phyloP scores from a whole-genome alignment of 2,113 vertebrate species.

The Anseranas semipalmata region DNA sequence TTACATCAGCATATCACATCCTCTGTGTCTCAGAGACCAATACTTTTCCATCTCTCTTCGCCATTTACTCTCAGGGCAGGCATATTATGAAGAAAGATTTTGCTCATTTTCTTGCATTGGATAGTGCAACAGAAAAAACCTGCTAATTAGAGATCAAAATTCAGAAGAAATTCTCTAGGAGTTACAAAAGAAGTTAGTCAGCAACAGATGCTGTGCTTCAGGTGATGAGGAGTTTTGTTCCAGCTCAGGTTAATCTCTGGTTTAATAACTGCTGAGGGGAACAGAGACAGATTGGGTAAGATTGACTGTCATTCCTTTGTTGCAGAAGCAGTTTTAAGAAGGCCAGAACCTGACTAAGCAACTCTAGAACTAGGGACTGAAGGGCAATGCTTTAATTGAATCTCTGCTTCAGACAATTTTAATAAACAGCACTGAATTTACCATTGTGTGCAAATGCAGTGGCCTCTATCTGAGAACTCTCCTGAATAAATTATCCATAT shows the following conservation, averaged over 20 bases:
- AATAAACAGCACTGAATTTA: not conserved
- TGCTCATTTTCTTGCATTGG: not conserved
- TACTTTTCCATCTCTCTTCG: not conserved
- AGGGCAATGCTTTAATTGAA: slow-evolving; percentile 29
- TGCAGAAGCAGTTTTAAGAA: not conserved
- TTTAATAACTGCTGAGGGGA: not conserved
- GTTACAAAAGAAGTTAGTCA: not conserved
- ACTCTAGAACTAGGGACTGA: not conserved
- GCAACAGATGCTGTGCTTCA: not conserved
- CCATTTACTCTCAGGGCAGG: not conserved
- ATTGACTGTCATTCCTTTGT: not conserved
- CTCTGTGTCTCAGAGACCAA: not conserved
- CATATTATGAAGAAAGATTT: not conserved
- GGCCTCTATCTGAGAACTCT: slow-evolving; percentile 17
- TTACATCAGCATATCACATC: not conserved
- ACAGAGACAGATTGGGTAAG: not conserved
- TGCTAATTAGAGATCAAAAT: not conserved
- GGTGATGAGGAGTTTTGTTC: not conserved
- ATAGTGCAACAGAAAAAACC: not conserved
- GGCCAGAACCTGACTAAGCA: not conserved
- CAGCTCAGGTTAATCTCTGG: not conserved
- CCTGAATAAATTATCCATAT: slow-evolving; percentile 51
- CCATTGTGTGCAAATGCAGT: not conserved
- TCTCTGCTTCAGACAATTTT: slow-evolving; percentile 15
- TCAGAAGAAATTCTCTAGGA: not conserved